Evolutionary conservation across 1,140 invertebrate species (phyloP), one percentile per base, ranked within the genome.

Genomic region (Atta cephalotes): DNA sequence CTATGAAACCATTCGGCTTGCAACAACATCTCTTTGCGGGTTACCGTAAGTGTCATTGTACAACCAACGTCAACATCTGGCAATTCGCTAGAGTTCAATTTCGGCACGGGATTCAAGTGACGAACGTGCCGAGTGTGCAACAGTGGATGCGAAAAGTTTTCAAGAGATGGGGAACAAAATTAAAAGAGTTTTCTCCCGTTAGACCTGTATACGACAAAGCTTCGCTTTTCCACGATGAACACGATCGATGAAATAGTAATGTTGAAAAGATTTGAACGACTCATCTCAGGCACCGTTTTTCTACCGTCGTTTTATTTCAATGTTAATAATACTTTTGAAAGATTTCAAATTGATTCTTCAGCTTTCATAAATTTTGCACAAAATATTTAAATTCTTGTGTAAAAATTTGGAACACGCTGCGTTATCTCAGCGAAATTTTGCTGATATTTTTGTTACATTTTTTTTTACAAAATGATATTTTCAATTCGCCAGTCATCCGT

Each of bases 41-140:
- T 51, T 49, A 51, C 28, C 70, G 2, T 31, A 60, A 82, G 53
- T 35, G 70, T 35, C 25, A 74, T 74, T 62, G 18, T 45, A 31
- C n/a, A 14, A 45, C 45, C 35, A 60, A 21, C 18, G 39, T 51
- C 68, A 74, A 63, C 25, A 74, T 74, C 39, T 84, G 80, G 56
- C 39, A 21, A 35, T 2, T 49, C 56, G 39, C 39, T 28, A 5
- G 60, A n/a, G 56, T 63, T 84, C 80, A 76, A 74, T 84, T 74
- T 49, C 68, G 51, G 16, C 56, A 56, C 39, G 70, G 70, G 70
- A 84, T 76, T 74, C 56, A 14, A 76, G 80, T 62, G 80, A 74
- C 80, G 39, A 76, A 39, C 62, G 49, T 68, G 49, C 45, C 76
- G 76, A 71, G 25, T 74, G 18, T 31, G 14, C 31, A 60, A 21